Evolutionary conservation across 2,888 invertebrate species (phyloP), one percentile per base, ranked within the genome.

Genomic region (Nomada fucata): DNA sequence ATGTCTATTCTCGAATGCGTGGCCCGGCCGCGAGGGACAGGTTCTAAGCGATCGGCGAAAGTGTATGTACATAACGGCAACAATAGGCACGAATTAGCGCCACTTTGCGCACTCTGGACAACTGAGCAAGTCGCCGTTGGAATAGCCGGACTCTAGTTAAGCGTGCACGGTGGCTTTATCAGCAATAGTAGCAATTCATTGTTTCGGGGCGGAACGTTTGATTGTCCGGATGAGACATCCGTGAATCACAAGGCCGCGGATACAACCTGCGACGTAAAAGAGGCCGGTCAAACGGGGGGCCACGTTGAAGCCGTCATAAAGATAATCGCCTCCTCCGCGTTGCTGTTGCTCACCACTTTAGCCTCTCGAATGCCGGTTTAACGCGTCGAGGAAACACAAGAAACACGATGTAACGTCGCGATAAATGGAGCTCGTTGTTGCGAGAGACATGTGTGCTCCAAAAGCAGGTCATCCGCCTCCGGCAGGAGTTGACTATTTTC

Each of bases 301-400:
- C 64, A 68, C 73, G 60, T 61, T 68, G 68, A 53, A 68, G 63
- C 78, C 72, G 72, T 81, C 83, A 11, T 71, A 76, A 79, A 78
- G 79, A 86, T 86, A 84, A 86, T 86, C 76, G 55, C 68, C 78
- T 57, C 74, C 76, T 76, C 64, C 61, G 69, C 77, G 64, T 53
- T 44, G 23, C n/a, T 13, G 65, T 23, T 63, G 68, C 64, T 69
- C 70, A 47, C 71, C 68, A 23, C 15, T 73, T 73, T 80, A 76
- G 83, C 80, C 80, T 78, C 55, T 23, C 61, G 53, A 29, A 11
- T 47, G 70, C 59, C 29, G 36, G 5, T 72, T 75, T 76, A 57
- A 73, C 53, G 57, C 29, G n/a, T n/a, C n/a, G 26, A 52, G 44
- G 52, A 71, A 76, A 26, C 68, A 15, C 23, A 57, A 13, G 52